These are phyloP conservation scores for Kuschelorhynchus macadamiae DNA, from an alignment of 2,888 invertebrate genomes.

Conservation along the genomic window DNA sequence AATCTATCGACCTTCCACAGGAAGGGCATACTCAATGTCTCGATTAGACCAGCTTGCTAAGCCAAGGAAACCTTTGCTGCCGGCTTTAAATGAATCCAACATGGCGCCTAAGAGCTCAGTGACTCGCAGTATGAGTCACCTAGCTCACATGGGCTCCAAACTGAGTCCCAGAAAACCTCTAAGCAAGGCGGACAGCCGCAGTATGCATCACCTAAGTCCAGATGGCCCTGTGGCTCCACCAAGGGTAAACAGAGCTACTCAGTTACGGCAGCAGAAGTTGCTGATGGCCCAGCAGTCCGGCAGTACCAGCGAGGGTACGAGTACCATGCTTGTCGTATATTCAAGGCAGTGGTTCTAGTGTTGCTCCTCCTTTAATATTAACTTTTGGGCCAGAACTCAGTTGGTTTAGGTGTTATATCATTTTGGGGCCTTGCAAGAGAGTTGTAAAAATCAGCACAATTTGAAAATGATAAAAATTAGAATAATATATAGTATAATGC, in stretches of 20 bases:
- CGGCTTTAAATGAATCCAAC: constrained; percentile 64
- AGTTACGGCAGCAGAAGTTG: constrained; percentile 67
- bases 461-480: background rate
- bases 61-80: constrained; percentile 71
- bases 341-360: constrained; percentile 35
- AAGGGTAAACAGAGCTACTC: constrained; percentile 67
- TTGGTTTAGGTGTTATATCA: constrained; percentile 29
- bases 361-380: constrained; percentile 27
- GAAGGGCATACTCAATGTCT: constrained; percentile 95
- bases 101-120: constrained; percentile 66
- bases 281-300: constrained; percentile 58
- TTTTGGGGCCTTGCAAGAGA: constrained; percentile 19
- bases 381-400: constrained; percentile 27
- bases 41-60: constrained; percentile 89
- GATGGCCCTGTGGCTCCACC: constrained; percentile 61
- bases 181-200: constrained; percentile 67
- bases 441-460: background rate
- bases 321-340: constrained; percentile 28
- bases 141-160: constrained; percentile 70
- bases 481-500: background rate
- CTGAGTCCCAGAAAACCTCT: constrained; percentile 66
- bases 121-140: constrained; percentile 82
- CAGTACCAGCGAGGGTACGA: constrained; percentile 66
- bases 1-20: constrained; percentile 20
- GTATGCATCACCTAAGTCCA: constrained; percentile 67